phyloP scores from a whole-genome alignment of 2,888 invertebrate genomes.

The Coenonympha glycerion region DNA sequence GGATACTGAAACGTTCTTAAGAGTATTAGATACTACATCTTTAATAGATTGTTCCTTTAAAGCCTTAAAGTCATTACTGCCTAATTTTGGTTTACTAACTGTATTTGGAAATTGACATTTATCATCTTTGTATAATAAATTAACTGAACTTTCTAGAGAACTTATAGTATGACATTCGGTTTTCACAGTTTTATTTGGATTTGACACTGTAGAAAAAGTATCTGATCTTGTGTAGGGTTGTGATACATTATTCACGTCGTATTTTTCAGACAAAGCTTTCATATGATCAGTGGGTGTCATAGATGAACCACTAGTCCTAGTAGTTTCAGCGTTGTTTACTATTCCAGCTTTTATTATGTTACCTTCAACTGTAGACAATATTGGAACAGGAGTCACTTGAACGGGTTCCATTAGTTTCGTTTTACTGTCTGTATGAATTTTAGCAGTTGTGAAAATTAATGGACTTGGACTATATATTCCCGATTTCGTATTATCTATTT shows the following conservation, averaged over 20 bases:
- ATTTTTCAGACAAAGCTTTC: conserved; percentile 9
- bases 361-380: conserved; percentile 58
- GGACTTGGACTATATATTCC: conserved; percentile 46
- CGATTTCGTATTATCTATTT: conserved; percentile 50
- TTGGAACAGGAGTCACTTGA: conserved; percentile 58
- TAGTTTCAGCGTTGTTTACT: conserved; percentile 1
- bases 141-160: conserved; percentile 1
- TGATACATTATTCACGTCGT: conserved; percentile 8
- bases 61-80: not conserved
- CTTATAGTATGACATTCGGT: conserved; percentile 1
- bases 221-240: conserved; percentile 2
- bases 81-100: not conserved
- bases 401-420: conserved; percentile 57
- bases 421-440: conserved; percentile 61
- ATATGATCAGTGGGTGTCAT: not conserved
- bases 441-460: conserved; percentile 68
- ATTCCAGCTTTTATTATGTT: conserved; percentile 39
- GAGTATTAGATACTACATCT: not conserved
- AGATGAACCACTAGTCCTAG: not conserved
- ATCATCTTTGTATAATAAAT: not conserved
- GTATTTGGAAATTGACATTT: conserved; percentile 6
- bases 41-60: not conserved
- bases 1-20: not conserved
- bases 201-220: not conserved
- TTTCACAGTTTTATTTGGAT: not conserved